A percentile compares a stretch with the other conserved stretches of the same genome.
Evolutionary conservation across 2,888 invertebrate species (phyloP).

Genomic region (Mesopsocus fuscifrons): DNA sequence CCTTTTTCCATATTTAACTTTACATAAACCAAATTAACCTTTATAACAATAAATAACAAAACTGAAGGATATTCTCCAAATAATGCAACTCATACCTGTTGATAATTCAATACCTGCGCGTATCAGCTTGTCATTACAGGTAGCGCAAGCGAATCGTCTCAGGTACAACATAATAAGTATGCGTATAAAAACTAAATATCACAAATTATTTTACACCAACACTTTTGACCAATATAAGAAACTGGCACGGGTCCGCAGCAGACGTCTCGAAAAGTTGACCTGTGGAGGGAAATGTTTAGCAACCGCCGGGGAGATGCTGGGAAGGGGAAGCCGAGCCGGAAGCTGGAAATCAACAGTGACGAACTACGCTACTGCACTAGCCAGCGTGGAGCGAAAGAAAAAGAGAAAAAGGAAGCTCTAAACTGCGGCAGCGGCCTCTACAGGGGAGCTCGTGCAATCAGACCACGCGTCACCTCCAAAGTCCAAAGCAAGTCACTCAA

Average conservation of each 20-base stretch:
- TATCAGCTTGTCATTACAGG: no score
- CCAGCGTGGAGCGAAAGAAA: slow-evolving; percentile 20
- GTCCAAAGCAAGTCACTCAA: no score
- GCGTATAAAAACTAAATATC: no score
- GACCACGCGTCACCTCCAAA: no score
- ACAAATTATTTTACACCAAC: no score
- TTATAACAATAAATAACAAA: no score
- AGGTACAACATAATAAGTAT: no score
- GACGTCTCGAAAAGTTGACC: slow-evolving; percentile 5
- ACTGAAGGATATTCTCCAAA: slow-evolving; percentile 9
- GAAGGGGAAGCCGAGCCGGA: slow-evolving; percentile 13
- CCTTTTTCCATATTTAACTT: no score
- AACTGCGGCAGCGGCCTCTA: background rate
- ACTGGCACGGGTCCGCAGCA: background rate
- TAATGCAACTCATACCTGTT: slow-evolving; percentile 6
- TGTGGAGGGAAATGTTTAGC: slow-evolving; percentile 10
- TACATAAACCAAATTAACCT: no score
- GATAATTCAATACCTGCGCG: no score
- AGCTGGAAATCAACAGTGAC: slow-evolving; percentile 2
- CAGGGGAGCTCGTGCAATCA: background rate
- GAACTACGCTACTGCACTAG: background rate
- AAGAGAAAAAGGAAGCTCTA: slow-evolving; percentile 26
- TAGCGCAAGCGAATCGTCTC: no score
- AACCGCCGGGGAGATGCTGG: slow-evolving; percentile 3
- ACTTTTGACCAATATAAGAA: no score